A percentile compares a stretch with the other conserved stretches of the same genome.
Conservation (phyloP, 2,888 invertebrate species). For the Myopa testacea region DNA sequence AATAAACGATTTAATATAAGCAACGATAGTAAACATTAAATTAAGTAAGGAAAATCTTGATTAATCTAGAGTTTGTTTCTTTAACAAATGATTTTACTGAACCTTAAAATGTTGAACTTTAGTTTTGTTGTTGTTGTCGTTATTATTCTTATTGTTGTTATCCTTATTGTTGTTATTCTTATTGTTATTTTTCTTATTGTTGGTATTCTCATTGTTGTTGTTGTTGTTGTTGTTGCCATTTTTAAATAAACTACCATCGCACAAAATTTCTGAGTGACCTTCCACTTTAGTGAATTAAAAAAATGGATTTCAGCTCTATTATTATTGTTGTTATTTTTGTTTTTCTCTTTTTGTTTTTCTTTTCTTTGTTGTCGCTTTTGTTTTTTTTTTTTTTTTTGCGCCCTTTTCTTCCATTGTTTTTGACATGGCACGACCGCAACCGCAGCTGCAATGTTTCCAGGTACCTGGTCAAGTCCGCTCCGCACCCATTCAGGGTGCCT, state of each 20-base stretch:
- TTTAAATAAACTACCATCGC: too few species aligned
- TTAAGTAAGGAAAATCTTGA: too few species aligned
- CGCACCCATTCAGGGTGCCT: neutral
- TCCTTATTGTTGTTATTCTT: slow-evolving; percentile 8
- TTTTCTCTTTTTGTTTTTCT: too few species aligned
- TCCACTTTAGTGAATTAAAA: neutral
- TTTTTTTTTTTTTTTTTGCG: too few species aligned
- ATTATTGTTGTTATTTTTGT: too few species aligned
- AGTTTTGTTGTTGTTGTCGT: neutral
- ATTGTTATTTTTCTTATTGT: neutral
- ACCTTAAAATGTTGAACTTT: neutral
- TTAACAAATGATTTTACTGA: too few species aligned
- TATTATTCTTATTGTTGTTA: neutral
- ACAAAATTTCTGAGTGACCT: slow-evolving; percentile 29
- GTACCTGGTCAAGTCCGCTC: neutral
- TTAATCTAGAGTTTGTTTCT: too few species aligned
- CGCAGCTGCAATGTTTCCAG: neutral
- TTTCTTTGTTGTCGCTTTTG: too few species aligned
- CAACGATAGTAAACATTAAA: too few species aligned
- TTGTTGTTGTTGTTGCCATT: neutral
- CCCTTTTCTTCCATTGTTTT: too few species aligned
- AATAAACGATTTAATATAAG: too few species aligned
- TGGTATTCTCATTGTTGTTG: slow-evolving; percentile 16
- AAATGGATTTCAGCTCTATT: neutral
- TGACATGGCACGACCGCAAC: too few species aligned